Conservation (phyloP, 1,140 invertebrate species). For the Samia ricini region DNA sequence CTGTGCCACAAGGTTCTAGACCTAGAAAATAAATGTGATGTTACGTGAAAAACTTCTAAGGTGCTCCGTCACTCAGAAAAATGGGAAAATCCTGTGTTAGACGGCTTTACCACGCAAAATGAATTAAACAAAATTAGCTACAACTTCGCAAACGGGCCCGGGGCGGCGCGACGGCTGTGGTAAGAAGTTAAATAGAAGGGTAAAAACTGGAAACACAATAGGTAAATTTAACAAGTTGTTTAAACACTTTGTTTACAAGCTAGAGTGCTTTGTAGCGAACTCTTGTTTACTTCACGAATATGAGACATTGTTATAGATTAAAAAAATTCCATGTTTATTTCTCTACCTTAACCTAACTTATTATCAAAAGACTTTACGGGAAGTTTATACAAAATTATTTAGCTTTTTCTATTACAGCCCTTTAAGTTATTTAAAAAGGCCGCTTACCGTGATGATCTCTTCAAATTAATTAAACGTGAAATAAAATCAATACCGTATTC, state of each 20-base stretch:
- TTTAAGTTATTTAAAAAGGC: not conserved
- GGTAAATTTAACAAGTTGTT: conserved; percentile 15
- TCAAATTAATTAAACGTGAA: not conserved
- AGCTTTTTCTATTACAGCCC: not conserved
- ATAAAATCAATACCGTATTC: not conserved
- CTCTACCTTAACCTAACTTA: not conserved
- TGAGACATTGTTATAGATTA: not conserved
- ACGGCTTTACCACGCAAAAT: conserved; percentile 2
- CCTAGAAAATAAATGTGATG: no score
- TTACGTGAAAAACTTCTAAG: no score
- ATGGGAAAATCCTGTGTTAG: not conserved
- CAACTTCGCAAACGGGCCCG: conserved; percentile 13
- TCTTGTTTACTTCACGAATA: not conserved
- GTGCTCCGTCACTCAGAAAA: no score
- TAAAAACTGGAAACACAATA: conserved; percentile 13
- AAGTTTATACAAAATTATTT: not conserved
- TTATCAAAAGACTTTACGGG: no score
- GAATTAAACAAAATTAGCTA: conserved; percentile 16
- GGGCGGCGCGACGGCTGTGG: not conserved
- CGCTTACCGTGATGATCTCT: not conserved
- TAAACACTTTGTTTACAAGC: conserved; percentile 15
- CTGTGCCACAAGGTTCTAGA: no score
- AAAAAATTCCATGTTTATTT: not conserved
- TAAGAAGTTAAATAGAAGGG: conserved; percentile 16
- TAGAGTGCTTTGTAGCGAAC: not conserved